These are phyloP conservation scores for Phoenicopterus ruber DNA, from an alignment of 2,113 vertebrate species.

Conservation along the genomic window DNA sequence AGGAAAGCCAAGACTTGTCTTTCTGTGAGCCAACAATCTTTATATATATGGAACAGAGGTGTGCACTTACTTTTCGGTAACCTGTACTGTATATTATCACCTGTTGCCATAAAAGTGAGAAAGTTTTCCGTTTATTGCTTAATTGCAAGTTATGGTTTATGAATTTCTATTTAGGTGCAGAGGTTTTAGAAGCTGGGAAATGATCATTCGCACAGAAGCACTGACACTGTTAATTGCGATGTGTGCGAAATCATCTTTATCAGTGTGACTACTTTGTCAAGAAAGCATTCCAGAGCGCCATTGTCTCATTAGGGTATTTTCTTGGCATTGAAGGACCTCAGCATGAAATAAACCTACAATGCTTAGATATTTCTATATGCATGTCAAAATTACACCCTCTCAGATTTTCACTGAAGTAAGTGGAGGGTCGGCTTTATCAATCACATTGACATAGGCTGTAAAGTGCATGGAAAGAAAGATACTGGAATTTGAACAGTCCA, in stretches of 20 bases:
- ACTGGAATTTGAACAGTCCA: background rate
- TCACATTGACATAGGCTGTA: background rate
- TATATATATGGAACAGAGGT: background rate
- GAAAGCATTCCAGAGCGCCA: background rate
- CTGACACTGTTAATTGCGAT: background rate
- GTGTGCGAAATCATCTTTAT: background rate
- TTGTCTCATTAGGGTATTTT: background rate
- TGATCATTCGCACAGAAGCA: background rate
- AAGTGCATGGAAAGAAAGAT: background rate
- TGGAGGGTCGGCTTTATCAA: background rate
- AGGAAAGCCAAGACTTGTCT: background rate
- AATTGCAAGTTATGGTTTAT: background rate
- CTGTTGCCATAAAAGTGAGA: background rate
- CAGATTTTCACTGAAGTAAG: background rate
- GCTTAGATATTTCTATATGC: background rate
- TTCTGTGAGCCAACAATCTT: background rate
- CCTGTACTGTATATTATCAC: background rate
- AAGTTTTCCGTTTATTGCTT: background rate
- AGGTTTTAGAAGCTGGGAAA: background rate
- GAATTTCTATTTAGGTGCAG: background rate
- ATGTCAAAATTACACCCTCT: background rate
- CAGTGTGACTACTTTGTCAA: background rate
- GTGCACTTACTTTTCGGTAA: background rate
- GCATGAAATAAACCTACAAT: background rate
- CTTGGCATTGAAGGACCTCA: background rate